Percentiles rank a stretch among this genome's conserved stretches.
Conservation (phyloP, 2,113 vertebrate species). For the Neotragus pygmaeus region DNA sequence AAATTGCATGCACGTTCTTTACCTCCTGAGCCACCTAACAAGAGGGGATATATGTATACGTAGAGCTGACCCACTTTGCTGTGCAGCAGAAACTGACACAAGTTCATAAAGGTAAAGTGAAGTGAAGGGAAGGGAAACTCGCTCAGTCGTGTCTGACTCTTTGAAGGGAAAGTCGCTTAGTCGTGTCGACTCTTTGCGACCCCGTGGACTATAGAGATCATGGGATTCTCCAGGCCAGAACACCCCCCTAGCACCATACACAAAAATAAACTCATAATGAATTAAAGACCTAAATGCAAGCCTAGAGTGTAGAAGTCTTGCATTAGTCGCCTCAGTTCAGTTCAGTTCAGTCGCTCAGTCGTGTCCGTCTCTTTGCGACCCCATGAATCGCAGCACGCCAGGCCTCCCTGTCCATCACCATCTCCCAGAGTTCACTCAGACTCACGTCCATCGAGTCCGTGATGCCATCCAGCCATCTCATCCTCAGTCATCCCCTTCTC, state of each 20-base stretch:
- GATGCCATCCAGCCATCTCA: too few species aligned
- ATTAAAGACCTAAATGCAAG: too few species aligned
- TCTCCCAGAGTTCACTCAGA: too few species aligned
- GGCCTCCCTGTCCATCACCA: too few species aligned
- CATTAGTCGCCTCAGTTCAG: background rate
- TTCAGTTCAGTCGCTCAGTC: background rate
- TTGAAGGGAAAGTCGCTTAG: too few species aligned
- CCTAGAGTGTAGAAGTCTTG: too few species aligned
- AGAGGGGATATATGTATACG: background rate
- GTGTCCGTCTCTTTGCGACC: background rate
- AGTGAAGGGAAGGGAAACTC: accelerated
- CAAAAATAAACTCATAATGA: too few species aligned
- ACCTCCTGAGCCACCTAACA: background rate
- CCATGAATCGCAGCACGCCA: accelerated
- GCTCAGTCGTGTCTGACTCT: too few species aligned
- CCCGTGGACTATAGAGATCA: background rate
- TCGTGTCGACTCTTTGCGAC: background rate
- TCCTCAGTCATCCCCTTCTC: too few species aligned
- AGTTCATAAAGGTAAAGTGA: accelerated
- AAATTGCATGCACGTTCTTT: background rate
- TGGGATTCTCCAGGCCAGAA: background rate
- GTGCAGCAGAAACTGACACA: background rate
- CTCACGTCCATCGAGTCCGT: accelerated
- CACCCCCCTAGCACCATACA: too few species aligned
- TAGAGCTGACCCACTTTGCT: background rate